Evolutionary conservation across 1,140 invertebrate species (phyloP), one percentile per base, ranked within the genome.

Genomic region (Aphidius gifuensis): DNA sequence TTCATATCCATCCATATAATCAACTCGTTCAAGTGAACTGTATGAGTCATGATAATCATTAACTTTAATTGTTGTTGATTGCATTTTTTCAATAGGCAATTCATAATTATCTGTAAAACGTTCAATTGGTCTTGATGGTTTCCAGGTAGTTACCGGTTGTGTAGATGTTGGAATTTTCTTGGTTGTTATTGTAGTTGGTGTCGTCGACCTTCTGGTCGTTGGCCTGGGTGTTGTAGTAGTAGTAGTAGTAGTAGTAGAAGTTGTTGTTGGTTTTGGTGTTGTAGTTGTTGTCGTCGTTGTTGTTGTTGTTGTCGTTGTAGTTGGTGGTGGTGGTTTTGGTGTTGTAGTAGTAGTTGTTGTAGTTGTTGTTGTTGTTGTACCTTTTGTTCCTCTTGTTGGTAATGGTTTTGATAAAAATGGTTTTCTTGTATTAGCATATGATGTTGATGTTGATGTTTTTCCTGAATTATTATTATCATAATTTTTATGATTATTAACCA

Each of bases 401-500:
- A 6, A 73, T 75, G 9, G 60, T 68, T 54, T 60, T 5, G 51
- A 70, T 9, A 68, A 65, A 23, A 68, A 70, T 8, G 70, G 69
- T 51, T 71, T 74, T 0, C 70, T 65, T 8, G 65, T 69, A 32
- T 67, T 62, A 5, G 63, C 64, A 56, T 56, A 57, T 4, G 54
- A 58, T 55, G 56, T 3, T 4, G 61, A 68, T 70, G 75, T 40
- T 23, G 62, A 67, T 5, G 40, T 48, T 40, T 63, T 55, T 2
- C 65, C 53, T 4, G 58, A 21, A 21, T 64, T 46, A 51, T 79
- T 80, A 6, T 74, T 67, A 51, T 79, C 80, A 59, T 84, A 83
- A 21, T 85, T 84, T 68, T 86, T 86, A 65, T 87, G 85, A 70
- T 88, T 63, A n/a, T 58, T 21, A 43, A 40, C 11, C 5, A 42